These are phyloP conservation scores for Phortica variegata DNA, from an alignment of 1,140 invertebrate species.

Conservation along the genomic window DNA sequence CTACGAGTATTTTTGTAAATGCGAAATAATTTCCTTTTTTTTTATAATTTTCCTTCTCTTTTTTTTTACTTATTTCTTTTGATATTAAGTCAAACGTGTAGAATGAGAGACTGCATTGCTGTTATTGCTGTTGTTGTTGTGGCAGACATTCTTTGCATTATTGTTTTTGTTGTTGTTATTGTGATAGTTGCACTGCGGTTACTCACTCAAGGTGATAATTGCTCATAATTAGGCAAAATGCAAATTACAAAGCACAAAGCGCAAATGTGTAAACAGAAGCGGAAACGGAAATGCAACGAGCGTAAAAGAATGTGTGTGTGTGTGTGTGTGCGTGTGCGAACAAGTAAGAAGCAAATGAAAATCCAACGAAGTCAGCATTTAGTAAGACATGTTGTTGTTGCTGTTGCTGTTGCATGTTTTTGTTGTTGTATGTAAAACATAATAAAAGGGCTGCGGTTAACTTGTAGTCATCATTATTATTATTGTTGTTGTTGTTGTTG, in stretches of 20 bases:
- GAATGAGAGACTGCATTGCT: background rate
- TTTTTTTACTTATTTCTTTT: no score
- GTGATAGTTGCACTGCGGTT: conserved; percentile 8
- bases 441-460: no score
- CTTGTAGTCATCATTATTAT: no score
- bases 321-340: no score
- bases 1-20: no score
- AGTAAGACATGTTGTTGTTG: no score
- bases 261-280: conserved; percentile 19
- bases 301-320: no score
- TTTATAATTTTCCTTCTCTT: background rate
- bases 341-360: no score
- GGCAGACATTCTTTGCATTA: background rate
- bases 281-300: conserved; percentile 17
- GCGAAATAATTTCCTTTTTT: background rate
- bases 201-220: conserved; percentile 35
- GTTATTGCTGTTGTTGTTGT: background rate
- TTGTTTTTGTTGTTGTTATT: conserved; percentile 4
- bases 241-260: conserved; percentile 22
- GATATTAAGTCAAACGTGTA: background rate
- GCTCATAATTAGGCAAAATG: conserved; percentile 41
- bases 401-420: no score
- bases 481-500: no score
- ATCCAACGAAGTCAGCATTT: no score
- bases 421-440: no score